Percentiles rank a stretch among this genome's conserved stretches.
phyloP scores from a whole-genome alignment of 2,888 invertebrate genomes.

The Pemphredon lugubris region DNA sequence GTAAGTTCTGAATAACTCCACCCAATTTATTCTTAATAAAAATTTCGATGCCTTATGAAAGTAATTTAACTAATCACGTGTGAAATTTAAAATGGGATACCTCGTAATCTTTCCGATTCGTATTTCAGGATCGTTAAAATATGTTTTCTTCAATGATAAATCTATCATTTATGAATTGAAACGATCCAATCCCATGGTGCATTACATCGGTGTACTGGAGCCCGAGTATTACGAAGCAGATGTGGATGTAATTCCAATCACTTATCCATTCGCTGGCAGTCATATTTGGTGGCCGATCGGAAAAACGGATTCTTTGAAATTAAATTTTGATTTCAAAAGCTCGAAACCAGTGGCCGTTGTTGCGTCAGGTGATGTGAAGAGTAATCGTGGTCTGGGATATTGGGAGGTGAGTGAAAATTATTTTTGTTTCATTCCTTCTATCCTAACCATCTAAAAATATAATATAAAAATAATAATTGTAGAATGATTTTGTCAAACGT shows the following conservation, averaged over 20 bases:
- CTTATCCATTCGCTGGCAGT: conserved; percentile 94
- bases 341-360: conserved; percentile 91
- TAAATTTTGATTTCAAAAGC: conserved; percentile 94
- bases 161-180: conserved; percentile 94
- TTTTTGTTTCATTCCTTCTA: neutral
- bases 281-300: conserved; percentile 95
- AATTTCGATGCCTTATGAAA: too few species aligned
- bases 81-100: too few species aligned
- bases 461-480: too few species aligned
- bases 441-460: neutral
- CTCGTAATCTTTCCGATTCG: too few species aligned
- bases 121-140: conserved; percentile 92
- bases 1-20: conserved; percentile 53
- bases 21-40: too few species aligned
- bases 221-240: conserved; percentile 92
- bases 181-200: conserved; percentile 92
- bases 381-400: conserved; percentile 88
- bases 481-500: neutral
- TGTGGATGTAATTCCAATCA: conserved; percentile 93
- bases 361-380: conserved; percentile 91
- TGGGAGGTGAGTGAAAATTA: conserved; percentile 87
- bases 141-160: conserved; percentile 96
- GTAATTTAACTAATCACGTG: too few species aligned
- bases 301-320: conserved; percentile 87
- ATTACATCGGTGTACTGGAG: conserved; percentile 89